Evolutionary conservation across 2,113 vertebrate genomes (phyloP), one percentile per base, ranked within the genome.

Genomic region (Leptocoma aspasia): DNA sequence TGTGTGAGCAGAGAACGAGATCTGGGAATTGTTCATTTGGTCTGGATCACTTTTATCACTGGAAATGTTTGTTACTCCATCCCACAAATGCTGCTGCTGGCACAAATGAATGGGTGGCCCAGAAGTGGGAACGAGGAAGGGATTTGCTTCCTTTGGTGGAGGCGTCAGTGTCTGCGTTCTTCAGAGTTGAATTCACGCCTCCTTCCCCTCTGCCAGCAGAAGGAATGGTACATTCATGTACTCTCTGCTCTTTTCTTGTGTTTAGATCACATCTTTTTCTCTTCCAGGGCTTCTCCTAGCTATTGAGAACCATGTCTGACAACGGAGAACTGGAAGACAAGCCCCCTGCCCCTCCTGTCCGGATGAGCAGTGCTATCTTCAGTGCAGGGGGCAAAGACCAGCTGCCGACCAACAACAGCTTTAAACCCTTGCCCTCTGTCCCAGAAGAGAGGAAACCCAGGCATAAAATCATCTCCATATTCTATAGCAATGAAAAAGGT

Each of bases 281-380:
- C 3, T 97, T 96, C 86, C 94, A 97, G 97, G 75, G 88, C n/a
- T 64, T 85, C 95, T 81, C 28, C 18, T 97, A 97, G 83, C 64
- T 85, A 66, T 95, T 97, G 91, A 94, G 79, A 97, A 94, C 93
- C 95, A 99, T 99, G 99, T 99, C 98, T 97, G 99, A 99, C 97
- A 99, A 99, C 97, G 99, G 99, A 94, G 99, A 99, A 96, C 97
- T 99, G 27, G 99, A 99, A 98, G 99, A 99, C 97, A 99, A 99
- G 88, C 99, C 99, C 47, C 99, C 99, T 9, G 99, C 99, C n/a
- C 99, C 99, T 94, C 99, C 99, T 0, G 99, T 99, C 91, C 98
- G 99, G 52, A 99, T 99, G 98, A 99, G 98, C 97, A 99, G 99
- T 44, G 98, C 98, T 63, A 99, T 99, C 96, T 98, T 99, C 95